Evolutionary conservation across 2,797 vertebrate species (phyloP).

Genomic region (Molothrus aeneus): DNA sequence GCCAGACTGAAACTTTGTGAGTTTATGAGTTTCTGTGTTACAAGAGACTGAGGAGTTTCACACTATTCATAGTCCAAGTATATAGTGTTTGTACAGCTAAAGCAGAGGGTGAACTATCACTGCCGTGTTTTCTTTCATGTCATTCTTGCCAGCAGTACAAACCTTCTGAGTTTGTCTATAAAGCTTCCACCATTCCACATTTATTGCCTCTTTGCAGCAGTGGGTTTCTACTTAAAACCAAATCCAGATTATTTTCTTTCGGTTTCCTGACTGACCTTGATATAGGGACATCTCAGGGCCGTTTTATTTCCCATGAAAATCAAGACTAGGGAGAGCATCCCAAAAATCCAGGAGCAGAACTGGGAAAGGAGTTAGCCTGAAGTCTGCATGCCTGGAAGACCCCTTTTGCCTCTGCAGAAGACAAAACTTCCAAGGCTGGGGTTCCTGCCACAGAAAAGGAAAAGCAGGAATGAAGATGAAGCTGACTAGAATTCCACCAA

Average conservation of each 20-base stretch:
- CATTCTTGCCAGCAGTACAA: neutral
- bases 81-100: neutral
- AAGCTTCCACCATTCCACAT: neutral
- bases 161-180: neutral
- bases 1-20: neutral
- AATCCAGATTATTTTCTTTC: neutral
- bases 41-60: neutral
- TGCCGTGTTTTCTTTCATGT: neutral
- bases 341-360: neutral
- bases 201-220: neutral
- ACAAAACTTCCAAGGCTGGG: neutral
- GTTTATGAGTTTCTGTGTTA: neutral
- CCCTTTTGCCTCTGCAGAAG: neutral
- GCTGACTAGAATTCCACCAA: neutral
- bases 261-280: neutral
- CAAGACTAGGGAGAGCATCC: neutral
- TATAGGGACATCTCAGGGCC: fast-evolving
- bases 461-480: neutral
- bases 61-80: neutral
- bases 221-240: neutral
- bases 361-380: neutral
- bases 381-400: neutral
- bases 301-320: neutral
- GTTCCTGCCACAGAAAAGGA: neutral
- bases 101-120: neutral